These are phyloP conservation scores for Sycophaga agraensis DNA, from an alignment of 1,140 invertebrate genomes.

Conservation along the genomic window DNA sequence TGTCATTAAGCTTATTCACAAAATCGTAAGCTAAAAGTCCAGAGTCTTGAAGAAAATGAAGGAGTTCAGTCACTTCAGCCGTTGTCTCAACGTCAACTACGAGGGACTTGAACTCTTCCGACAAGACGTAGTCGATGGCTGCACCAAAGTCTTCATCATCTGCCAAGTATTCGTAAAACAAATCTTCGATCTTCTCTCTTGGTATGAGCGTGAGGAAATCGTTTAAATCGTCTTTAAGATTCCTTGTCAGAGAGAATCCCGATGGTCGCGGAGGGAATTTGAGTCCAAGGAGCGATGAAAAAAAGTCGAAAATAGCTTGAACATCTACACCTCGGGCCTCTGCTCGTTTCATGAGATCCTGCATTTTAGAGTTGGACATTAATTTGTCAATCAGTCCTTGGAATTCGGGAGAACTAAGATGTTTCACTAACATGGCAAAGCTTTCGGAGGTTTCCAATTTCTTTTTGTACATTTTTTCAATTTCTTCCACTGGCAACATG, in stretches of 20 bases:
- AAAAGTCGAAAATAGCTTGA: constrained; percentile 15
- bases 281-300: constrained; percentile 28
- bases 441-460: constrained; percentile 33
- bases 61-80: constrained; percentile 29
- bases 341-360: constrained; percentile 21
- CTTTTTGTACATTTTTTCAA: constrained; percentile 34
- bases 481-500: constrained; percentile 35
- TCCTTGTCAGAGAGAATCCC: not conserved
- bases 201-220: constrained; percentile 35
- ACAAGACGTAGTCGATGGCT: constrained; percentile 27
- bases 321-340: constrained; percentile 24
- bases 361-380: constrained; percentile 22
- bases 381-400: constrained; percentile 26
- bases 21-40: constrained; percentile 31
- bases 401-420: constrained; percentile 30
- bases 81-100: constrained; percentile 32
- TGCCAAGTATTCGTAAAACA: constrained; percentile 34
- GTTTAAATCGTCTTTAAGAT: constrained; percentile 27
- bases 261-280: constrained; percentile 10
- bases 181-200: constrained; percentile 12
- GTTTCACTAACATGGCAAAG: constrained; percentile 32
- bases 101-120: constrained; percentile 34
- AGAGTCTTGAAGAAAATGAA: constrained; percentile 29
- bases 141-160: constrained; percentile 33
- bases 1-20: constrained; percentile 33